A percentile compares a stretch with the other conserved stretches of the same genome.
Conservation (phyloP, 2,797 vertebrate species). For the Todus mexicanus region DNA sequence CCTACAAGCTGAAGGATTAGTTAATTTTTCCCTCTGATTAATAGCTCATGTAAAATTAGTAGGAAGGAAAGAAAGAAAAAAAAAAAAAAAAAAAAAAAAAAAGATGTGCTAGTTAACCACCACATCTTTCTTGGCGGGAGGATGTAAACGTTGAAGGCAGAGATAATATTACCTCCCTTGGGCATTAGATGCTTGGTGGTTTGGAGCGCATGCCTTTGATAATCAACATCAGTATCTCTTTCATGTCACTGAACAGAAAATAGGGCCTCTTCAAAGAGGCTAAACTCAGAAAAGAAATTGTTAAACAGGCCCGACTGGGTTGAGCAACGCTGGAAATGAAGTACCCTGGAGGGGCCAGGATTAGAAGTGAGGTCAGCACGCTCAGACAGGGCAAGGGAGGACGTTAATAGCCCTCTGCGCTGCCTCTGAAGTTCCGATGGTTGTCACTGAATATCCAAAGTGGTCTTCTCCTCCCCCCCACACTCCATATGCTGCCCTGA, state of each 20-base stretch:
- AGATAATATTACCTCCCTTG: slow-evolving; percentile 72
- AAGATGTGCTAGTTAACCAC: slow-evolving; percentile 51
- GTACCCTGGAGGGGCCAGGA: slow-evolving; percentile 64
- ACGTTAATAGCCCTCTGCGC: not conserved
- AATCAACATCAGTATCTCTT: slow-evolving; percentile 77
- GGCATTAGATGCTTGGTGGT: slow-evolving; percentile 55
- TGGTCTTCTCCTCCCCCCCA: not conserved
- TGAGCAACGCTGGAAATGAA: slow-evolving; percentile 62
- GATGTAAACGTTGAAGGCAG: slow-evolving; percentile 63
- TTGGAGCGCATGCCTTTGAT: slow-evolving; percentile 74
- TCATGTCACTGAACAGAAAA: slow-evolving; percentile 74
- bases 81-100: slow-evolving; percentile 56
- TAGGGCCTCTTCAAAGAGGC: slow-evolving; percentile 72
- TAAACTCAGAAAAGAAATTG: slow-evolving; percentile 67
- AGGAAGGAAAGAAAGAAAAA: slow-evolving; percentile 6
- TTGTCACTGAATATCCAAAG: not conserved
- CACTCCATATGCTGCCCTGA: not conserved
- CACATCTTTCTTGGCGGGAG: slow-evolving; percentile 6
- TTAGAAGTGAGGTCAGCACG: slow-evolving; percentile 50
- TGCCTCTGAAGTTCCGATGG: not conserved
- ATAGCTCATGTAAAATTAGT: slow-evolving; percentile 65
- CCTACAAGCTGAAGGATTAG: slow-evolving; percentile 63
- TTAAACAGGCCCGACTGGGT: slow-evolving; percentile 62
- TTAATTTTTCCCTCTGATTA: slow-evolving; percentile 56
- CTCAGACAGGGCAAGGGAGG: not conserved